Evolutionary conservation across 2,888 invertebrate species (phyloP).

Genomic region (Poecilobothrus nobilitatus): DNA sequence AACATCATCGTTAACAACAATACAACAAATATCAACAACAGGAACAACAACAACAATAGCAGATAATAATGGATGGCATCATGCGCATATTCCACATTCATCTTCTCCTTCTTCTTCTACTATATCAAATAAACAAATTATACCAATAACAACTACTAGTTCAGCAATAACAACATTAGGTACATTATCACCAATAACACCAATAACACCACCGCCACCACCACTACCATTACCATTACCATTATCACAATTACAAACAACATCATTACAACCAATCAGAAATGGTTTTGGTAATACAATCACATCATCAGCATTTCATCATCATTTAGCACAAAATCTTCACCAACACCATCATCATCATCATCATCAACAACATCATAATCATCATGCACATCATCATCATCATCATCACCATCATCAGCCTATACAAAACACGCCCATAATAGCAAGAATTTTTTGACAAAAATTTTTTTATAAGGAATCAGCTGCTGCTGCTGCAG

Average conservation of each 20-base stretch:
- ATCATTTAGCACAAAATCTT: slow-evolving; percentile 18
- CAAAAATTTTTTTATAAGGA: slow-evolving; percentile 31
- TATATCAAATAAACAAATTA: slow-evolving; percentile 10
- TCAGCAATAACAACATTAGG: slow-evolving; percentile 5
- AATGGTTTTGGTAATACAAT: slow-evolving; percentile 18
- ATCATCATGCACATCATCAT: slow-evolving; percentile 10
- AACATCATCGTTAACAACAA: background rate
- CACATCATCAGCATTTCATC: slow-evolving; percentile 27
- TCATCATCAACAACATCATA: slow-evolving; percentile 10
- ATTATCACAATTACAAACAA: background rate
- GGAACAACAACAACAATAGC: background rate
- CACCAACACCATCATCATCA: slow-evolving; percentile 18
- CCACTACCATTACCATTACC: background rate
- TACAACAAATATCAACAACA: background rate
- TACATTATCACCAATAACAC: slow-evolving; percentile 1
- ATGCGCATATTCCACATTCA: background rate
- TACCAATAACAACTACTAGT: slow-evolving; percentile 16
- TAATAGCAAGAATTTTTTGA: slow-evolving; percentile 46
- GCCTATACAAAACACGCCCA: slow-evolving; percentile 39
- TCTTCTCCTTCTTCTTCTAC: slow-evolving; percentile 10
- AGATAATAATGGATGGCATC: background rate
- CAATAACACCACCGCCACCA: background rate
- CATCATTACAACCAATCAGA: background rate
- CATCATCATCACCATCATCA: slow-evolving; percentile 11
- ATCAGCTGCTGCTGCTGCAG: background rate